These are phyloP conservation scores for Etheostoma nigrum DNA, from an alignment of 2,797 vertebrate species.

Conservation along the genomic window DNA sequence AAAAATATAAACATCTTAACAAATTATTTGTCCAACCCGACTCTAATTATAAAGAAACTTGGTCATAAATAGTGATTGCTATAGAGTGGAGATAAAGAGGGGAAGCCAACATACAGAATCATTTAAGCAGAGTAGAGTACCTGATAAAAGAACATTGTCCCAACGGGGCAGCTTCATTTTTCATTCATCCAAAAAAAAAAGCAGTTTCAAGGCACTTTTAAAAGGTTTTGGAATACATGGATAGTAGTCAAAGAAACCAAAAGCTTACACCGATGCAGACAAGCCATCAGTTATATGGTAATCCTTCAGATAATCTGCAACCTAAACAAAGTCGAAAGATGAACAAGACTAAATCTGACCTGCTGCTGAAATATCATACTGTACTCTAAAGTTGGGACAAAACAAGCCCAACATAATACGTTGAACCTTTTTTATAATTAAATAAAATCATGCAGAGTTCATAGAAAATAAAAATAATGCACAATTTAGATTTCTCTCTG, in stretches of 20 bases:
- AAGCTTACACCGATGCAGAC: slow-evolving; percentile 49
- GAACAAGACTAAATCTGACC: neutral
- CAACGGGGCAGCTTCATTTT: slow-evolving; percentile 49
- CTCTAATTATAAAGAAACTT: slow-evolving; percentile 64
- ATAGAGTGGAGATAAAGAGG: slow-evolving; percentile 39
- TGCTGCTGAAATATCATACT: neutral
- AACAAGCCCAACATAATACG: slow-evolving; percentile 7
- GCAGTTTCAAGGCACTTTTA: slow-evolving; percentile 81
- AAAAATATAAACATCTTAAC: slow-evolving; percentile 86
- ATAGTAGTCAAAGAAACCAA: slow-evolving; percentile 45
- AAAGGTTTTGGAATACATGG: slow-evolving; percentile 66
- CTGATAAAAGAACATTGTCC: slow-evolving; percentile 53
- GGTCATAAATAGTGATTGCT: slow-evolving; percentile 59
- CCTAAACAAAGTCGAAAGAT: too few relatives aligned
- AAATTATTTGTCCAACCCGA: slow-evolving; percentile 52
- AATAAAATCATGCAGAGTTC: slow-evolving; percentile 6
- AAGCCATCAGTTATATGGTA: slow-evolving; percentile 19
- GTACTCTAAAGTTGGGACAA: slow-evolving; percentile 3
- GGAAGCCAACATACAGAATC: slow-evolving; percentile 43
- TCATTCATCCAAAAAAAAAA: slow-evolving; percentile 48
- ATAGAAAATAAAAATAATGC: slow-evolving; percentile 12
- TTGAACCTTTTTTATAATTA: neutral
- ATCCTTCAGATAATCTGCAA: slow-evolving; percentile 12
- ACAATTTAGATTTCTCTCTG: slow-evolving; percentile 27
- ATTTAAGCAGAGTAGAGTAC: slow-evolving; percentile 38